These are phyloP conservation scores for Arrhopalites spinosus DNA, from an alignment of 2,888 invertebrate species.

Conservation along the genomic window DNA sequence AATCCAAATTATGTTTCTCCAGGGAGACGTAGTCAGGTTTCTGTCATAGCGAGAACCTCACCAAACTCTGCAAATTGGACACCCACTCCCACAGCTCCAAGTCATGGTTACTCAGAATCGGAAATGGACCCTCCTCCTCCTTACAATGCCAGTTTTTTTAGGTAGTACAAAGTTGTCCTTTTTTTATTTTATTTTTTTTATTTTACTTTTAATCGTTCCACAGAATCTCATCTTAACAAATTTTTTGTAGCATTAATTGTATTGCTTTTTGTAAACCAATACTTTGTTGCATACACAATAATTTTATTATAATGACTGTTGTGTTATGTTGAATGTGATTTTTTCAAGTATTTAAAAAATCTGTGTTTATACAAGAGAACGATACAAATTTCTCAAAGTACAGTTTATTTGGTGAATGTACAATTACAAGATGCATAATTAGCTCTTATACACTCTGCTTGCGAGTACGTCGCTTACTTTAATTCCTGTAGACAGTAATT, in stretches of 20 bases:
- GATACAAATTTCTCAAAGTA: too few relatives aligned
- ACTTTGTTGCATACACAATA: not conserved
- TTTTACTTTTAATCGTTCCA: not conserved
- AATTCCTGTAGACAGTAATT: too few relatives aligned
- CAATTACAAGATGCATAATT: too few relatives aligned
- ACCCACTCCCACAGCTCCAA: conserved; percentile 22
- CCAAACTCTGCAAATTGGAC: conserved; percentile 41
- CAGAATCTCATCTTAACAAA: not conserved
- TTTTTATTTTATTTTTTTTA: not conserved
- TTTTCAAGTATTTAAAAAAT: too few relatives aligned
- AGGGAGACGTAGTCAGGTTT: not conserved
- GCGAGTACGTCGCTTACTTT: too few relatives aligned
- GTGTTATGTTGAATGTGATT: not conserved
- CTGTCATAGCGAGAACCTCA: conserved; percentile 36
- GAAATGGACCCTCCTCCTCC: conserved; percentile 54
- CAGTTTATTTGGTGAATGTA: too few relatives aligned
- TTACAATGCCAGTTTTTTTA: conserved; percentile 52
- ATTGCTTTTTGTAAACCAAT: too few relatives aligned
- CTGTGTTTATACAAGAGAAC: too few relatives aligned
- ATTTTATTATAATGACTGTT: not conserved
- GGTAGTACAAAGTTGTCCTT: conserved; percentile 36
- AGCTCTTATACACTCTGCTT: too few relatives aligned
- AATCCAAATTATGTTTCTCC: conserved; percentile 36
- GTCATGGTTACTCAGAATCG: not conserved
- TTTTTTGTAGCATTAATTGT: too few relatives aligned